Conservation (phyloP, 2,888 invertebrate genomes). For the Tenodera sinensis region DNA sequence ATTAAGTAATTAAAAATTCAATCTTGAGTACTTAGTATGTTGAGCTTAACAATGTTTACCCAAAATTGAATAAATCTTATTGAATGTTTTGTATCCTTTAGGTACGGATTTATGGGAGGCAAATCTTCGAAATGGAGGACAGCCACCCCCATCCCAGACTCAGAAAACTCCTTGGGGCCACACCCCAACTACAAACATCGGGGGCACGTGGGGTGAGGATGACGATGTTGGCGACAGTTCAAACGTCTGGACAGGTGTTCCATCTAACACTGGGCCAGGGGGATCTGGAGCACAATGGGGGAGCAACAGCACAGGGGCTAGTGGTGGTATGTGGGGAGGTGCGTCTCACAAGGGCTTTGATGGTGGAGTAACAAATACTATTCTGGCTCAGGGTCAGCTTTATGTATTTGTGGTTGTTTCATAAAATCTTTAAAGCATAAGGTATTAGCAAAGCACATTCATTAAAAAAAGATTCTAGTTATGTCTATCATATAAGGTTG, state of each 20-base stretch:
- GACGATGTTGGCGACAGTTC: conserved; percentile 79
- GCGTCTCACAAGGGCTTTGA: conserved; percentile 31
- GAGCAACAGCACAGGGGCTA: conserved; percentile 34
- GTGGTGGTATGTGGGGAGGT: conserved; percentile 45
- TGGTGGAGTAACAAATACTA: conserved; percentile 5
- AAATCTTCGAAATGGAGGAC: conserved; percentile 84
- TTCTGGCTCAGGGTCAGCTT: background rate
- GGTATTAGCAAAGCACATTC: background rate
- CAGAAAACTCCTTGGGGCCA: conserved; percentile 91
- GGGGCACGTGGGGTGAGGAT: conserved; percentile 94
- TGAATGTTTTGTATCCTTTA: conserved; percentile 39
- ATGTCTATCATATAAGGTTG: too few species aligned
- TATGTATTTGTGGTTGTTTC: background rate
- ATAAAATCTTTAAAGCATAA: background rate
- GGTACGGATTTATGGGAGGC: conserved; percentile 90
- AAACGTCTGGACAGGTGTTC: conserved; percentile 83
- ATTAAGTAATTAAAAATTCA: too few species aligned
- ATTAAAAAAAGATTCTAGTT: too few species aligned
- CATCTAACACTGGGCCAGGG: conserved; percentile 51
- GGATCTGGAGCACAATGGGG: conserved; percentile 38
- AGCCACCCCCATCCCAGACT: conserved; percentile 74
- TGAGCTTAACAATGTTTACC: too few species aligned
- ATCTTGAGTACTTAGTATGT: too few species aligned
- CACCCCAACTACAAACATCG: conserved; percentile 86
- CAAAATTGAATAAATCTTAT: background rate